Evolutionary conservation across 2,113 vertebrate species (phyloP).

Genomic region (Phainopepla nitens): DNA sequence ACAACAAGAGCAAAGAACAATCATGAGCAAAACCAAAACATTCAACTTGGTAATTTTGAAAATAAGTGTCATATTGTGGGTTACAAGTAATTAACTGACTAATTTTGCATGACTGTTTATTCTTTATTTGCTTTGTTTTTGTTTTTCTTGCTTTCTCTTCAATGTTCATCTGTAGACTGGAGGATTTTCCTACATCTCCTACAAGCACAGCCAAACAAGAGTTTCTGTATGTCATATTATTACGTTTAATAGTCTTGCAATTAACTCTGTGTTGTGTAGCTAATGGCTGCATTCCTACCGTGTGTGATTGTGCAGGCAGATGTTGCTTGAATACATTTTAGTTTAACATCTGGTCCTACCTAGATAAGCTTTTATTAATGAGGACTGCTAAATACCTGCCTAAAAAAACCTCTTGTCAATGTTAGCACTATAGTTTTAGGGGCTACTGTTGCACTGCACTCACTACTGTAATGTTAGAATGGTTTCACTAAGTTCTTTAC

Average conservation of each 20-base stretch:
- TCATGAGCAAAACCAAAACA: background rate
- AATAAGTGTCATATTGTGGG: constrained; percentile 55
- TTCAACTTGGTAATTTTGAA: background rate
- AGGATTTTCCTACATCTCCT: constrained; percentile 99
- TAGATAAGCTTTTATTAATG: background rate
- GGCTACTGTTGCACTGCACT: background rate
- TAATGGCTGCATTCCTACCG: constrained; percentile 40
- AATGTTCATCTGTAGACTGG: constrained; percentile 89
- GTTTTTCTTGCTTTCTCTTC: constrained; percentile 80
- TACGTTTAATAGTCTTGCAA: constrained; percentile 68
- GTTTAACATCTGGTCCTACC: background rate
- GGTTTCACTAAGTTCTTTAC: background rate
- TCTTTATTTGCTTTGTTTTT: constrained; percentile 78
- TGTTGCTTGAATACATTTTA: background rate
- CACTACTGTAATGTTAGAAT: background rate
- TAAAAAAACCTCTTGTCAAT: background rate
- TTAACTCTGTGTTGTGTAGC: constrained; percentile 58
- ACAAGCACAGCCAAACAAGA: constrained; percentile 99
- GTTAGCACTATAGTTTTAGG: background rate
- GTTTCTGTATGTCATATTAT: constrained; percentile 93
- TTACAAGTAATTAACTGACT: constrained; percentile 63
- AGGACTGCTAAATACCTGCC: background rate
- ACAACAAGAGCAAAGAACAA: background rate
- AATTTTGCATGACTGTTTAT: constrained; percentile 69
- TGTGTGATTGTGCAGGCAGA: constrained; percentile 41